Evolutionary conservation across 2,888 invertebrate genomes (phyloP), one percentile per base, ranked within the genome.

Genomic region (Arrhopalites spinosus): DNA sequence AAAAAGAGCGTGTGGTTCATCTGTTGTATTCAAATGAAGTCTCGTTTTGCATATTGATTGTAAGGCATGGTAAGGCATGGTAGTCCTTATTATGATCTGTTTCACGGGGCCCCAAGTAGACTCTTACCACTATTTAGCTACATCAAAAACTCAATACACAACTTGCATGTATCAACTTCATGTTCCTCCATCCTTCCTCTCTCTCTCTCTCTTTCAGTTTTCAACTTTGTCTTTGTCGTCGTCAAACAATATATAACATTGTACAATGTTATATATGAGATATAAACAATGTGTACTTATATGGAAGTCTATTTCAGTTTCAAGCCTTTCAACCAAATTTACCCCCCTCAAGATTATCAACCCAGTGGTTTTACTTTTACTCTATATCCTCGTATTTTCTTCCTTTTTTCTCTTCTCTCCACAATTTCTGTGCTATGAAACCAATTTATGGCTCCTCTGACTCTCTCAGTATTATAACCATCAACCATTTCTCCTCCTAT

Each of bases 31-130:
- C 80, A 80, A 80, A 80, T 80, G 79, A 79, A 69, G 75, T 71
- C 56, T 74, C 29, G 73, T 75, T 79, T 80, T 79, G 78, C 80
- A 80, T 80, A 80, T 80, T 80, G 80, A 79, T 79, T 80, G 76
- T 69, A 15, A 68, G 74, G 73, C n/a, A 75, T 77, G 75, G 74
- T 70, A 74, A 75, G 73, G 71, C 59, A 43, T 71, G 27, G 20
- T 69, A 70, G 67, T 71, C 73, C 77, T n/a, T 79, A 78, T 79
- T 79, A 80, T 79, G 78, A 78, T 75, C 75, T 77, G 74, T 79
- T 78, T 77, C 78, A 78, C 79, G 75, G 73, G 75, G 75, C 73
- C 73, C 76, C n/a, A 73, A 76, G 77, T 74, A 77, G 78, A 78
- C 76, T 74, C 77, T 80, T 78, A 77, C 77, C 77, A 80, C 76